phyloP scores from a whole-genome alignment of 2,797 vertebrate species.

The Pelodytes ibericus region DNA sequence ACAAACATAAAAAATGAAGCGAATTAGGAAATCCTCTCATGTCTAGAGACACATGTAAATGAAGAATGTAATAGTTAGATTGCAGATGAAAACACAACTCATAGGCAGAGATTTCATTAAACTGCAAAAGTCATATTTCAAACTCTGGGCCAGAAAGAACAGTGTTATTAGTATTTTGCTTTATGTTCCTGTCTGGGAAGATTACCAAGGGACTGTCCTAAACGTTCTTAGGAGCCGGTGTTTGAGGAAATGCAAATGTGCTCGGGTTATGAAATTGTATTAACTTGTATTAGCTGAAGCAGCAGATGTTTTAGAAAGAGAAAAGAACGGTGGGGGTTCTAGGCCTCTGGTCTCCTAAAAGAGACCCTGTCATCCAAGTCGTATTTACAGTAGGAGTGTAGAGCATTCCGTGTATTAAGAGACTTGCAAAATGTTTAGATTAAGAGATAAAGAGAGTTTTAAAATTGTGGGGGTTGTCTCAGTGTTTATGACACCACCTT shows the following conservation, averaged over 20 bases:
- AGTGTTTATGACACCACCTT: too few relatives aligned
- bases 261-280: neutral
- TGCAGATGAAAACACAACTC: constrained; percentile 1
- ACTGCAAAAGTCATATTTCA: neutral
- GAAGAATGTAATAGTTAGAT: constrained; percentile 10
- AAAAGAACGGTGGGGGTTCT: neutral
- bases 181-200: neutral
- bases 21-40: constrained; percentile 2
- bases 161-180: neutral
- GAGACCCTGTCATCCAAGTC: too few relatives aligned
- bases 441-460: too few relatives aligned
- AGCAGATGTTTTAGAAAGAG: neutral
- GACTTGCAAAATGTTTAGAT: too few relatives aligned
- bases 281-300: neutral
- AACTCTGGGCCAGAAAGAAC: neutral
- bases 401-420: too few relatives aligned
- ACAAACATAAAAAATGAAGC: constrained; percentile 23
- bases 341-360: too few relatives aligned
- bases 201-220: neutral
- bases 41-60: constrained; percentile 6
- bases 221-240: neutral
- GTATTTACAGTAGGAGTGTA: too few relatives aligned
- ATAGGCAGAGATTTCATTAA: neutral
- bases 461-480: too few relatives aligned
- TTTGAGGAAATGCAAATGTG: neutral